Conservation (phyloP, 2,888 invertebrate genomes). For the Agriotes lineatus region DNA sequence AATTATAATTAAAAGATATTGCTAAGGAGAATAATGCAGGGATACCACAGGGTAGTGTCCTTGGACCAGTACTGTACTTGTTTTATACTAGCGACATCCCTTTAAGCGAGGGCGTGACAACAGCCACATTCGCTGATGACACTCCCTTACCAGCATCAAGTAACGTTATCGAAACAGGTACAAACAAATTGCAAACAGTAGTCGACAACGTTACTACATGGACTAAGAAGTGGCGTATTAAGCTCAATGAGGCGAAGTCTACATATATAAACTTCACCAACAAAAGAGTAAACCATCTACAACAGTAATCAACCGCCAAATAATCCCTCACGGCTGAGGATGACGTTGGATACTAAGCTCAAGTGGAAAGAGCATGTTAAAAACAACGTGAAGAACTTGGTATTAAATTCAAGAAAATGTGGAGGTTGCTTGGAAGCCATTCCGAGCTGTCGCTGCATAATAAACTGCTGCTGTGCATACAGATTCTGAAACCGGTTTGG, state of each 20-base stretch:
- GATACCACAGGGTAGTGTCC: constrained; percentile 39
- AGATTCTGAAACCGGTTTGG: constrained; percentile 9
- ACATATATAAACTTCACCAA: constrained; percentile 13
- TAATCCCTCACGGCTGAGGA: constrained; percentile 42
- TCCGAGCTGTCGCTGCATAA: constrained; percentile 14
- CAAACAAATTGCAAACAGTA: constrained; percentile 23
- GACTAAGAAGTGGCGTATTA: constrained; percentile 45
- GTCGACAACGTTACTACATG: constrained; percentile 30
- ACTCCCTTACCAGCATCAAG: constrained; percentile 30
- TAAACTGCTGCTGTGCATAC: constrained; percentile 8
- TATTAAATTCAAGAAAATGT: constrained; percentile 24
- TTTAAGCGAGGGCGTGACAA: constrained; percentile 20
- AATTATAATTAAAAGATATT: constrained; percentile 33
- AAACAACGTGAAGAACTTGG: constrained; percentile 14
- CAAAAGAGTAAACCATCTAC: constrained; percentile 4
- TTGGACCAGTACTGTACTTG: constrained; percentile 36
- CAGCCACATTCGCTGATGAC: constrained; percentile 37
- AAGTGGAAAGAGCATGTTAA: constrained; percentile 27
- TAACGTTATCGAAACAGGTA: constrained; percentile 23
- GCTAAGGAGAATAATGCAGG: no score
- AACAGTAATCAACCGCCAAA: constrained; percentile 31
- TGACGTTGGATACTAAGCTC: constrained; percentile 45
- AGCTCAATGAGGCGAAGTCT: constrained; percentile 43
- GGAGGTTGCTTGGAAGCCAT: constrained; percentile 22
- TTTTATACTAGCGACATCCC: constrained; percentile 38